Conservation (phyloP, 2,888 invertebrate species). For the Anorthoa munda region DNA sequence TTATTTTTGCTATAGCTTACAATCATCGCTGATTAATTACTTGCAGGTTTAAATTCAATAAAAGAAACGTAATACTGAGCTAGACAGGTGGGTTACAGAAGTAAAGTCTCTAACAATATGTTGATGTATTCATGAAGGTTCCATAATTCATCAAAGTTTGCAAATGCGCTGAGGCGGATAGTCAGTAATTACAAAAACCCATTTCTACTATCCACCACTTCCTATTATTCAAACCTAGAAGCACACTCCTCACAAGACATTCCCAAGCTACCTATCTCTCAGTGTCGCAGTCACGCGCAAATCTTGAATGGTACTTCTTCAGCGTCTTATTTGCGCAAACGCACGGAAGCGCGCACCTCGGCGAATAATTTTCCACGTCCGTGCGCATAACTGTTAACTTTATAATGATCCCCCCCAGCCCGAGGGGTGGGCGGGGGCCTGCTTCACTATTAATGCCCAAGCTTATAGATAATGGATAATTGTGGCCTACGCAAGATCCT, state of each 20-base stretch:
- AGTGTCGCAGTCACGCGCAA: slow-evolving; percentile 27
- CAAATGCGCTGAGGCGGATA: background rate
- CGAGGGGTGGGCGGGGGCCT: slow-evolving; percentile 40
- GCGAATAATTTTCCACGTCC: slow-evolving; percentile 90
- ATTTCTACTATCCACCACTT: background rate
- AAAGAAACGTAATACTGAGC: background rate
- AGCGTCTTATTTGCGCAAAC: slow-evolving; percentile 35
- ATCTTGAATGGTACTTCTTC: slow-evolving; percentile 46
- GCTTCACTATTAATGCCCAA: slow-evolving; percentile 56
- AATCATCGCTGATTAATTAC: background rate
- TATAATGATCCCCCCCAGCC: slow-evolving; percentile 79
- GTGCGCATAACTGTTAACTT: slow-evolving; percentile 86
- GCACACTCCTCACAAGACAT: background rate
- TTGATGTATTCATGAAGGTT: background rate
- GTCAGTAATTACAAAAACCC: background rate
- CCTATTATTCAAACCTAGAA: background rate
- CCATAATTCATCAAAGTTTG: too few species aligned
- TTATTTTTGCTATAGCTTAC: background rate
- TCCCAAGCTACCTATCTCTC: background rate
- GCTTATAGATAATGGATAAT: slow-evolving; percentile 61
- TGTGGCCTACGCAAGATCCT: slow-evolving; percentile 51
- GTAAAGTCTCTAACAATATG: background rate
- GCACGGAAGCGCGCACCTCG: slow-evolving; percentile 78
- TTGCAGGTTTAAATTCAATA: too few species aligned
- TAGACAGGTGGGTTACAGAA: background rate